Evolutionary conservation across 1,140 invertebrate genomes (phyloP).

Genomic region (Ostrea denselamellosa): DNA sequence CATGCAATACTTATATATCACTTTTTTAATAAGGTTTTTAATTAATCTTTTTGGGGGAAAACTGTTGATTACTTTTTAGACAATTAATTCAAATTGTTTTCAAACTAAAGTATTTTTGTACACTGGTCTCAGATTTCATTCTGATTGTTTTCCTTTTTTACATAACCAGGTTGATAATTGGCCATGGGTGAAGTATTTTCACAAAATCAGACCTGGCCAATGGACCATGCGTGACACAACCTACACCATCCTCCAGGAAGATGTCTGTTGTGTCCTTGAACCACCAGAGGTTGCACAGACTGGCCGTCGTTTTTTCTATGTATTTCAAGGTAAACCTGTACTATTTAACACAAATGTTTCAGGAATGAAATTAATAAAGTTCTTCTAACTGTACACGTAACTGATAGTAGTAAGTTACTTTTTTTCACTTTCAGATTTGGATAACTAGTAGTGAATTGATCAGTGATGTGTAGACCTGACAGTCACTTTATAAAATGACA

Average conservation of each 20-base stretch:
- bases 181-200: background rate
- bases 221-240: background rate
- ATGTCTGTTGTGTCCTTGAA: background rate
- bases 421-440: constrained; percentile 28
- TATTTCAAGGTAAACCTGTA: background rate
- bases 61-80: no score
- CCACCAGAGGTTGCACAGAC: background rate
- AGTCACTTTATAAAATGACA: background rate
- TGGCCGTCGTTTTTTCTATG: background rate
- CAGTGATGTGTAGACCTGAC: background rate
- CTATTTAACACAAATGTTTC: background rate
- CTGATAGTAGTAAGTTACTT: background rate
- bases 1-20: no score
- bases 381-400: background rate
- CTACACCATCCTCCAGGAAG: background rate
- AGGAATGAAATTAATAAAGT: background rate
- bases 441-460: background rate
- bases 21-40: no score
- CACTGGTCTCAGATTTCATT: no score
- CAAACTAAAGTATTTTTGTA: no score
- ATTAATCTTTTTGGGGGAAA: no score
- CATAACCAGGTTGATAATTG: background rate
- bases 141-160: no score
- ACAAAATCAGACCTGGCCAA: background rate
- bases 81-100: no score